Percentiles rank a stretch among this genome's conserved stretches.
phyloP scores from a whole-genome alignment of 2,797 vertebrate species.

The Scomberomorus guttatus region DNA sequence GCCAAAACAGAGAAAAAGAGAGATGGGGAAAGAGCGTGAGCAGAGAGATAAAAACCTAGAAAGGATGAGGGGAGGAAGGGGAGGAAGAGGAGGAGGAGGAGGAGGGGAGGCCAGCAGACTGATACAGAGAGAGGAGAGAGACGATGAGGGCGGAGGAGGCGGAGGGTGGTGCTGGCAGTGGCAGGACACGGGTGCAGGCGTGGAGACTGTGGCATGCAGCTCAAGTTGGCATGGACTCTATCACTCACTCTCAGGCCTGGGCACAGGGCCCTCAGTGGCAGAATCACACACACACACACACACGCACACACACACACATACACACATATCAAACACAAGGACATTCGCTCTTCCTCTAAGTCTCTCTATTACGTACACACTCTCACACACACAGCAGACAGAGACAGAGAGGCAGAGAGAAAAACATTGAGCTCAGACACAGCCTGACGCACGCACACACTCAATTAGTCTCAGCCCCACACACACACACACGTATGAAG shows the following conservation, averaged over 20 bases:
- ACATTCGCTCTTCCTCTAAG: constrained; percentile 62
- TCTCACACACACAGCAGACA: constrained; percentile 31
- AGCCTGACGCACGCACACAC: constrained; percentile 62
- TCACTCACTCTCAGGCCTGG: constrained; percentile 82
- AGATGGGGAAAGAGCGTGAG: constrained; percentile 46
- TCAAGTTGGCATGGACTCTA: constrained; percentile 82
- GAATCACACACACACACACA: constrained; percentile 37
- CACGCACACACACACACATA: constrained; percentile 42
- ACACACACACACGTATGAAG: constrained; percentile 22
- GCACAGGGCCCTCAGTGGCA: constrained; percentile 76
- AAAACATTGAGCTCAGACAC: constrained; percentile 70
- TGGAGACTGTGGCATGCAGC: constrained; percentile 76
- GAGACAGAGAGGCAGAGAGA: constrained; percentile 54
- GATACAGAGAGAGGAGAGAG: constrained; percentile 51
- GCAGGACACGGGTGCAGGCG: constrained; percentile 72
- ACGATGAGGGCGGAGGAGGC: constrained; percentile 11
- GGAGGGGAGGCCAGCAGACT: constrained; percentile 41
- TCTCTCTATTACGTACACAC: constrained; percentile 55
- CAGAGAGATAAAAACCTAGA: constrained; percentile 59
- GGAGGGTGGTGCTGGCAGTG: constrained; percentile 65
- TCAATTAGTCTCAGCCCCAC: constrained; percentile 69
- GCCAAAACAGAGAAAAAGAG: constrained; percentile 49
- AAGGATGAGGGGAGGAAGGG: constrained; percentile 29
- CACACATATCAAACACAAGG: constrained; percentile 76
- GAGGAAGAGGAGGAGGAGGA: not conserved